Evolutionary conservation across 2,888 invertebrate species (phyloP).

Genomic region (Anoplius nigerrimus): DNA sequence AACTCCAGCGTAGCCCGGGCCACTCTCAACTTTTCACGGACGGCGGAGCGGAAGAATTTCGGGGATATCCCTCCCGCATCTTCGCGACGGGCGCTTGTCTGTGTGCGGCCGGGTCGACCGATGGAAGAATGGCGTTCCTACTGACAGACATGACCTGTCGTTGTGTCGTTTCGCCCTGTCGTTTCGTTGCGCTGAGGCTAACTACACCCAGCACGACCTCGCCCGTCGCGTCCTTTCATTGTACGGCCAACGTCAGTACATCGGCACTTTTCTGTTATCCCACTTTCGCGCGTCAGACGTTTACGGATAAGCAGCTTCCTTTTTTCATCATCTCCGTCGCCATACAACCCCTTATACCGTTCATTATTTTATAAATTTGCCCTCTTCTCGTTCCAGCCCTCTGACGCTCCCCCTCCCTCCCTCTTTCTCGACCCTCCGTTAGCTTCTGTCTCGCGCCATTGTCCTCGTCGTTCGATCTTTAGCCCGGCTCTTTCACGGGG

Average conservation of each 20-base stretch:
- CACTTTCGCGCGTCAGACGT: background rate
- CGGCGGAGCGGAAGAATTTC: background rate
- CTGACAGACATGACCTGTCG: too few species aligned
- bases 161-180: too few species aligned
- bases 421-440: background rate
- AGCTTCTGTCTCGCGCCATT: background rate
- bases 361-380: background rate
- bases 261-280: background rate
- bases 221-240: too few species aligned
- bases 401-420: background rate
- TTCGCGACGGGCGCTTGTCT: background rate
- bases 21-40: too few species aligned
- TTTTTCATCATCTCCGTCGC: background rate
- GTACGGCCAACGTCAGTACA: background rate
- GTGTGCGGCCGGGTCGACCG: background rate
- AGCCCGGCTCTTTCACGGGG: too few species aligned
- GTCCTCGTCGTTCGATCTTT: too few species aligned
- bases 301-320: constrained; percentile 2
- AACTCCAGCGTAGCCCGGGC: too few species aligned
- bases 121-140: background rate
- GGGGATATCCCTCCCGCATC: background rate
- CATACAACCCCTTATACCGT: constrained; percentile 1
- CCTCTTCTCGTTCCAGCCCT: background rate
- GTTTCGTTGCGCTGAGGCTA: too few species aligned
- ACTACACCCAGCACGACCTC: too few species aligned